A percentile compares a stretch with the other conserved stretches of the same genome.
Evolutionary conservation across 2,888 invertebrate species (phyloP).

Genomic region (Archaeoteleia sp.): DNA sequence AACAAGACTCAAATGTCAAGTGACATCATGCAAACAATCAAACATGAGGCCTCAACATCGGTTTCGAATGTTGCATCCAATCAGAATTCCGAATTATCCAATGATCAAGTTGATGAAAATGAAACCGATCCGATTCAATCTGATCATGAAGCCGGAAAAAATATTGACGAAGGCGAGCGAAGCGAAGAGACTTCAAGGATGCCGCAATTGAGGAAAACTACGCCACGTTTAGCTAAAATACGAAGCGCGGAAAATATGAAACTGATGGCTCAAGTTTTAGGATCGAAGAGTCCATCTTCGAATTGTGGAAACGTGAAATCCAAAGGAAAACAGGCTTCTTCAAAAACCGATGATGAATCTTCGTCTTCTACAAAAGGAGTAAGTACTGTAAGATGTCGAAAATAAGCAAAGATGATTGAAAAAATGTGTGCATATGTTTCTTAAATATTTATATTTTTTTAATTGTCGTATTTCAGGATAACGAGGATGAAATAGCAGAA

Average conservation of each 20-base stretch:
- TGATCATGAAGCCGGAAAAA: slow-evolving; percentile 13
- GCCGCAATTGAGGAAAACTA: slow-evolving; percentile 68
- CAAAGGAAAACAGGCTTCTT: slow-evolving; percentile 57
- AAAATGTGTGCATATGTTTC: not conserved
- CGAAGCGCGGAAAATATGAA: slow-evolving; percentile 73
- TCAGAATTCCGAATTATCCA: slow-evolving; percentile 1
- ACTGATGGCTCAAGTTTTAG: slow-evolving; percentile 67
- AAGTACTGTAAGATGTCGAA: slow-evolving; percentile 15
- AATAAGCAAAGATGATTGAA: slow-evolving; percentile 24
- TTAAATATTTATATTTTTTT: slow-evolving; percentile 3
- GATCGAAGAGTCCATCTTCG: slow-evolving; percentile 62
- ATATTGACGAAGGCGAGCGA: slow-evolving; percentile 23
- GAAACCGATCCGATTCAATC: not conserved
- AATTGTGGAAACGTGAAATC: slow-evolving; percentile 59
- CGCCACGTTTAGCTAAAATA: slow-evolving; percentile 71
- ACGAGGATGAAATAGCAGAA: slow-evolving; percentile 78
- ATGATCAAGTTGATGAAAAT: slow-evolving; percentile 15
- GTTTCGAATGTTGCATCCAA: not conserved
- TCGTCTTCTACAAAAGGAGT: slow-evolving; percentile 60
- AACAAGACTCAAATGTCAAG: too few species aligned
- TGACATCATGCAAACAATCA: too few species aligned
- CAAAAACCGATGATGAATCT: slow-evolving; percentile 52
- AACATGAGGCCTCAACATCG: not conserved
- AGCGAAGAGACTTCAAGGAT: slow-evolving; percentile 53
- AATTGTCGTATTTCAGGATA: slow-evolving; percentile 73